Evolutionary conservation across 2,113 vertebrate genomes (phyloP), one percentile per base, ranked within the genome.

Genomic region (Seriola rivoliana): DNA sequence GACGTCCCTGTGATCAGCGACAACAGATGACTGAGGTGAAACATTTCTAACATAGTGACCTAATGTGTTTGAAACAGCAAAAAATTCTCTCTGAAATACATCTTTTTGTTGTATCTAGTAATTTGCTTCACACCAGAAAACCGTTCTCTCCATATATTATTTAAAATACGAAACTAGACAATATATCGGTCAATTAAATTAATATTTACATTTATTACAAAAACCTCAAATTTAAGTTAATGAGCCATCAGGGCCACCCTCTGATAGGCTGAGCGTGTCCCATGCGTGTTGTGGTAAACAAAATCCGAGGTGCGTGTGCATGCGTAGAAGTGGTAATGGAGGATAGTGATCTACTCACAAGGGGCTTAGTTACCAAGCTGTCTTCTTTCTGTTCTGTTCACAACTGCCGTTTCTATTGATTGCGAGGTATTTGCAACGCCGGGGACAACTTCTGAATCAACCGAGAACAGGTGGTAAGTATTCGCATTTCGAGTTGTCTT

Each of bases 201-300:
- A 29, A 52, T 42, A 25, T 62, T 77, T 65, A 32, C 13, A 57
- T 12, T 42, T 7, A 19, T 67, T 17, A 42, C 58, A 34, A 60
- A 32, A 71, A 32, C n/a, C 13, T 29, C 29, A 52, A 19, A 3
- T 69, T 63, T 44, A 4, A 36, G 46, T 11, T 25, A 44, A 79
- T 54, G 77, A 5, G 5, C 0, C 3, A 16, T 3, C 23, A 17
- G 54, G 80, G 34, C 9, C 67, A 70, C 44, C 4, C 23, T 83
- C 73, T 81, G 83, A 93, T 93, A 93, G 93, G 93, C 75, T 92
- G 77, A 91, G 72, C 86, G 91, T 84, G 60, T 80, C 65, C 81
- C 91, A 78, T 90, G 91, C 92, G 92, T 92, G 78, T 79, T 89
- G 90, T 88, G 91, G 91, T 93, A 93, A 94, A 93, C 93, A 93